A percentile compares a stretch with the other conserved stretches of the same genome.
Conservation (phyloP, 2,113 vertebrate species). For the Mastomys coucha region DNA sequence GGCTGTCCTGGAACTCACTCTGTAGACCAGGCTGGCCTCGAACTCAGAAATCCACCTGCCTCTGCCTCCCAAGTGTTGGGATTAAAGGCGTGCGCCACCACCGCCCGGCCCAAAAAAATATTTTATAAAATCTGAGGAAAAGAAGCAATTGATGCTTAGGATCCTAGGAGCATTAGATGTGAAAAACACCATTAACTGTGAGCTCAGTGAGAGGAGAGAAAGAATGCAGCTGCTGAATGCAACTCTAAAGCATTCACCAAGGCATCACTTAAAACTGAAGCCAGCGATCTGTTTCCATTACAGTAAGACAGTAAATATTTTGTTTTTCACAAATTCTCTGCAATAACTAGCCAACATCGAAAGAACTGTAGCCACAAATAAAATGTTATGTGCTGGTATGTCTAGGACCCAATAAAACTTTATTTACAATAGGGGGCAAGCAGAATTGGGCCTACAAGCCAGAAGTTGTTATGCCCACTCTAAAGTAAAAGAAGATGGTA, state of each 20-base stretch:
- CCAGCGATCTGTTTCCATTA: constrained; percentile 1
- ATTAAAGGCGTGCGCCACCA: too few species aligned
- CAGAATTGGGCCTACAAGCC: constrained; percentile 16
- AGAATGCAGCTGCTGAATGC: background rate
- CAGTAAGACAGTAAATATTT: background rate
- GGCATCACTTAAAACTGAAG: background rate
- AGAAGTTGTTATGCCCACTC: background rate
- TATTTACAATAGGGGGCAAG: constrained; percentile 34
- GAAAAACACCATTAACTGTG: constrained; percentile 10
- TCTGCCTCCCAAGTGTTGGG: too few species aligned
- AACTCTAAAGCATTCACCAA: constrained; percentile 3
- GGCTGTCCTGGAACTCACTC: too few species aligned
- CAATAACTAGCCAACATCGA: background rate
- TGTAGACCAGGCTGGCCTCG: too few species aligned
- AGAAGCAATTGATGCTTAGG: constrained; percentile 2
- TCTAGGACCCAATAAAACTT: constrained; percentile 55
- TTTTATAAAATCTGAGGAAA: constrained; percentile 55
- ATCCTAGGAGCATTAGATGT: constrained; percentile 27
- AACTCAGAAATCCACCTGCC: too few species aligned
- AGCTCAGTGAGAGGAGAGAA: background rate
- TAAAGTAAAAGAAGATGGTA: constrained; percentile 25
- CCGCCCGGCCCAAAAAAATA: background rate
- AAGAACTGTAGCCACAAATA: constrained; percentile 42
- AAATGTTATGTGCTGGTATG: background rate
- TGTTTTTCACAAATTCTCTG: constrained; percentile 5